phyloP scores from a whole-genome alignment of 64 coral and sea anemone genomes.

The Montipora capricornis region DNA sequence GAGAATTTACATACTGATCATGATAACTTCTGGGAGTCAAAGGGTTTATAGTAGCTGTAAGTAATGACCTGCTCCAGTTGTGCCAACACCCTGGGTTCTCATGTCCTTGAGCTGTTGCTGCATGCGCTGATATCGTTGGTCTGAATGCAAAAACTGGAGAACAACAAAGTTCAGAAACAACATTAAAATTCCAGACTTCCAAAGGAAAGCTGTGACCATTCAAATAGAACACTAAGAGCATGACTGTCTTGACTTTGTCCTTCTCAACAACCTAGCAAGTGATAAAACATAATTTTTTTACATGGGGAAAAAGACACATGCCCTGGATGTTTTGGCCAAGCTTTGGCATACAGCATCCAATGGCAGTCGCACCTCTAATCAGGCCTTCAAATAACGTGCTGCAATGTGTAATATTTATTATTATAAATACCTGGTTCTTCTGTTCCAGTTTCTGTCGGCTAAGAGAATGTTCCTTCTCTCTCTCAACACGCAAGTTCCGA shows the following conservation, averaged over 20 bases:
- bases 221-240: background rate
- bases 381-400: too few relatives aligned
- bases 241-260: background rate
- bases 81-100: conserved; percentile 92
- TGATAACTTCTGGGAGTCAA: too few relatives aligned
- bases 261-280: too few relatives aligned
- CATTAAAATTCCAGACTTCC: background rate
- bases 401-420: too few relatives aligned
- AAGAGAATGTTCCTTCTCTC: conserved; percentile 87
- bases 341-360: too few relatives aligned
- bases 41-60: background rate
- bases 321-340: too few relatives aligned
- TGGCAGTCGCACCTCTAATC: too few relatives aligned
- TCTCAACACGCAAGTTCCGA: conserved; percentile 89
- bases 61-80: conserved; percentile 86
- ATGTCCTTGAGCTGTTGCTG: conserved; percentile 90
- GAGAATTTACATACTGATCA: too few relatives aligned
- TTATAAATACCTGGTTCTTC: conserved; percentile 79
- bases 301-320: too few relatives aligned
- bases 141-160: conserved; percentile 85
- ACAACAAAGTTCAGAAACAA: background rate
- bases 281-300: too few relatives aligned
- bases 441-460: conserved; percentile 95
- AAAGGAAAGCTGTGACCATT: background rate
- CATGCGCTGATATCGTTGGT: conserved; percentile 92